Conservation (phyloP, 2,113 vertebrate genomes). For the Gyps fulvus region DNA sequence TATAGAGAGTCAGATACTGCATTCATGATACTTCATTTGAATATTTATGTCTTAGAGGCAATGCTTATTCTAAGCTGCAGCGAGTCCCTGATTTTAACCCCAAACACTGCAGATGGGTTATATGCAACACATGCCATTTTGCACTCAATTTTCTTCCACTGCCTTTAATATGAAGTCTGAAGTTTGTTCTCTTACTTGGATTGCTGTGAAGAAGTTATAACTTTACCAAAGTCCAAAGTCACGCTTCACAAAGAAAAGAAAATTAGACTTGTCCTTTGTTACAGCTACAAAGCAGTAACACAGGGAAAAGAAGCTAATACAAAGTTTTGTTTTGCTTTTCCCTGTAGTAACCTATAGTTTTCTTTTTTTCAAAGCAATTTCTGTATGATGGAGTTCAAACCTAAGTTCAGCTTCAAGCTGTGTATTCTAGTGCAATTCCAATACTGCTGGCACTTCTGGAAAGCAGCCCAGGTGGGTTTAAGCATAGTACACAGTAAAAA, state of each 20-base stretch:
- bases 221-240: not conserved
- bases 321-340: conserved; percentile 16
- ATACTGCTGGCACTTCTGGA: not conserved
- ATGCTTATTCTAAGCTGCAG: not conserved
- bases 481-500: not conserved
- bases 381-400: conserved; percentile 15
- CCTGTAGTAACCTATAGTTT: not conserved
- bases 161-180: not conserved
- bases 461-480: not conserved
- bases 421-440: not conserved
- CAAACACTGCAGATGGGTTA: not conserved
- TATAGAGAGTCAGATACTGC: not conserved
- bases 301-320: not conserved
- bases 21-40: not conserved
- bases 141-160: not conserved
- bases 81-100: not conserved
- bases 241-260: not conserved
- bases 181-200: not conserved
- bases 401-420: conserved; percentile 42
- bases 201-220: not conserved
- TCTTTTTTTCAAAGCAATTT: conserved; percentile 25
- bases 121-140: not conserved
- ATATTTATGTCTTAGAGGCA: not conserved
- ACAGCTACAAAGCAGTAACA: not conserved
- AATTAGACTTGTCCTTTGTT: not conserved